These are phyloP conservation scores for Whitmania pigra DNA, from an alignment of 1,140 invertebrate genomes.

Conservation along the genomic window DNA sequence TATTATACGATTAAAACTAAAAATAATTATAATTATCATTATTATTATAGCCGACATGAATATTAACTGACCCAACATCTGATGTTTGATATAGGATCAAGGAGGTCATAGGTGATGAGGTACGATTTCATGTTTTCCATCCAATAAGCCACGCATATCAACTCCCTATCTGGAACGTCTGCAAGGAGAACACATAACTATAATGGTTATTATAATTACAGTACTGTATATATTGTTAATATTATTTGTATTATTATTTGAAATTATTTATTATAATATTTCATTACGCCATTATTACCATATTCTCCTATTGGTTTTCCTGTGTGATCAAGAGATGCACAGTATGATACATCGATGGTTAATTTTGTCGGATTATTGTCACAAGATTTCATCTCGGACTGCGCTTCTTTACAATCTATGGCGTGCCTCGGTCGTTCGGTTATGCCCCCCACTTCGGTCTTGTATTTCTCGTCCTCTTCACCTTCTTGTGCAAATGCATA, in stretches of 20 bases:
- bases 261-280: no score
- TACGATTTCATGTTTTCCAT: constrained; percentile 95
- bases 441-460: constrained; percentile 83
- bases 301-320: constrained; percentile 65
- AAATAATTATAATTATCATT: background rate
- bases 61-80: constrained; percentile 68
- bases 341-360: constrained; percentile 85
- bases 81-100: constrained; percentile 87
- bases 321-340: constrained; percentile 80
- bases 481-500: constrained; percentile 85
- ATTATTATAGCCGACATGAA: background rate
- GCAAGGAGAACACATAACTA: background rate
- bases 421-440: constrained; percentile 80
- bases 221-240: no score
- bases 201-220: no score
- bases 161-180: constrained; percentile 85
- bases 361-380: constrained; percentile 85
- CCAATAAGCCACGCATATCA: constrained; percentile 95
- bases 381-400: constrained; percentile 64
- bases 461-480: constrained; percentile 55
- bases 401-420: constrained; percentile 79
- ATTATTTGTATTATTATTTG: no score
- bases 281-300: constrained; percentile 27
- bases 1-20: no score
- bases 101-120: constrained; percentile 85